These are phyloP conservation scores for Atopsyche davidsoni DNA, from an alignment of 1,140 invertebrate genomes.

Conservation along the genomic window DNA sequence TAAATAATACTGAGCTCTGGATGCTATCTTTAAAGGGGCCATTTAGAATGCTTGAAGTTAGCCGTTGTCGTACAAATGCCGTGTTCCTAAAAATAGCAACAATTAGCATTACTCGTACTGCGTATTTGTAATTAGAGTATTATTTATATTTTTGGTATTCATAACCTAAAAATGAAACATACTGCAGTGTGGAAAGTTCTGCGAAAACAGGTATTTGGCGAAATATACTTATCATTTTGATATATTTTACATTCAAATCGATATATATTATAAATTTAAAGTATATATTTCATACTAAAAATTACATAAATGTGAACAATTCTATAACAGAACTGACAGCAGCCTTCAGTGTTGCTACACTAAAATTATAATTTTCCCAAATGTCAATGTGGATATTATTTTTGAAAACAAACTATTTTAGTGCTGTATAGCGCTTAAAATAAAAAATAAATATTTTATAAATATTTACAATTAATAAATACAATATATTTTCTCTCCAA, in stretches of 20 bases:
- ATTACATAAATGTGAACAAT: conserved; percentile 19
- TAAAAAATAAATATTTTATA: background rate
- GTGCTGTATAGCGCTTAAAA: background rate
- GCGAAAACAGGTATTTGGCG: background rate
- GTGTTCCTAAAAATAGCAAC: conserved; percentile 14
- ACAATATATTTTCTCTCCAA: background rate
- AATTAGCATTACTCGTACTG: background rate
- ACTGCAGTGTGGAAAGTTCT: conserved; percentile 13
- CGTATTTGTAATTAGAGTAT: background rate
- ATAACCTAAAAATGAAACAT: conserved; percentile 15
- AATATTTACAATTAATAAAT: background rate
- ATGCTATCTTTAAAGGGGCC: conserved; percentile 1
- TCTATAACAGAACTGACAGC: conserved; percentile 1
- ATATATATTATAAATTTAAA: conserved; percentile 10
- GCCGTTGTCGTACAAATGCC: conserved; percentile 9
- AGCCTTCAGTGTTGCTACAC: conserved; percentile 11
- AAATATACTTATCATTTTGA: conserved; percentile 3
- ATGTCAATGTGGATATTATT: no score
- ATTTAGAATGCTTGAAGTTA: conserved; percentile 4
- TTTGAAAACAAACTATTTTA: no score
- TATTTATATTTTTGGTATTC: background rate
- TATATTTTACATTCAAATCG: conserved; percentile 3
- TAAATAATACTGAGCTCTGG: conserved; percentile 13
- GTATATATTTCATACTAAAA: background rate
- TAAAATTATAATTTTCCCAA: no score